Conservation (phyloP, 2,888 invertebrate species). For the Parascotia fuliginaria region DNA sequence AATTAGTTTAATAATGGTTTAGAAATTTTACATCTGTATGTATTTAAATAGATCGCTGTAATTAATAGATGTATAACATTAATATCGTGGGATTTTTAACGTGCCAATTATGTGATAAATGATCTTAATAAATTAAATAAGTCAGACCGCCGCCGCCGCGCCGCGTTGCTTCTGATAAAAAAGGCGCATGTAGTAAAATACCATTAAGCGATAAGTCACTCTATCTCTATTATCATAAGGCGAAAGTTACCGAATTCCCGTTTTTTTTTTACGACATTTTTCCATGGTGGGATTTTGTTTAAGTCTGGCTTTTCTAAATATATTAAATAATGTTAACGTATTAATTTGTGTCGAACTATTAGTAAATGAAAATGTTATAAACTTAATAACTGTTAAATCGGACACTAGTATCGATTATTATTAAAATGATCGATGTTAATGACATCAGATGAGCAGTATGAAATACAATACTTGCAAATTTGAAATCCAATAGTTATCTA, state of each 20-base stretch:
- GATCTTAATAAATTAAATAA: conserved; percentile 3
- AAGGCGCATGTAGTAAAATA: no score
- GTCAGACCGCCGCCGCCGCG: no score
- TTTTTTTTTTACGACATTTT: no score
- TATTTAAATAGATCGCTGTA: neutral
- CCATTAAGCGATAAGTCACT: no score
- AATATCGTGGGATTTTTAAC: conserved; percentile 1
- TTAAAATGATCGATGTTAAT: neutral
- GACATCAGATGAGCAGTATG: neutral
- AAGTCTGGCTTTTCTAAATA: neutral
- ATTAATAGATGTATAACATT: neutral
- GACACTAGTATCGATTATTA: neutral
- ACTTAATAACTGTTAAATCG: neutral
- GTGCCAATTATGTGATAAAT: conserved; percentile 5
- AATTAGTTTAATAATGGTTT: neutral
- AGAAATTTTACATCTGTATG: neutral
- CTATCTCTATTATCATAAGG: no score
- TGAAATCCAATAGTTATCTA: no score
- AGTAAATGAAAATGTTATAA: conserved; percentile 1
- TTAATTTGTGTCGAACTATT: conserved; percentile 5
- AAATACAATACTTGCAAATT: no score
- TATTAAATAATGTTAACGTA: conserved; percentile 3
- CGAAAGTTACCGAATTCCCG: neutral
- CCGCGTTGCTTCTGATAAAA: no score
- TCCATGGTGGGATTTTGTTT: no score